phyloP scores from a whole-genome alignment of 2,888 invertebrate species.

The Pycnomerus fuliginosus region DNA sequence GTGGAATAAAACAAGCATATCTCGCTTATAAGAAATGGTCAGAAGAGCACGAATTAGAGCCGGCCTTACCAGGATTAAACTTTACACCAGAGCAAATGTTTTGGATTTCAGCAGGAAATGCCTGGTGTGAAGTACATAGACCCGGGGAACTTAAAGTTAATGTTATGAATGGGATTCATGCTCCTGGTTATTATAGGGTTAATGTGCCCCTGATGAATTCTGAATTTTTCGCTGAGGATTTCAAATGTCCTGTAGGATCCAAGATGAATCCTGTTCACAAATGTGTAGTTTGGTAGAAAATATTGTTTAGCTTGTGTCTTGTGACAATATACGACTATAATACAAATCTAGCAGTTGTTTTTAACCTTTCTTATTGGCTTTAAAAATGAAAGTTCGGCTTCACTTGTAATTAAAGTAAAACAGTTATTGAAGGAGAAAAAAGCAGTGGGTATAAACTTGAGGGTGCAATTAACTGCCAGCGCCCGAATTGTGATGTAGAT shows the following conservation, averaged over 20 bases:
- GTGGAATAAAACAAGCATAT: constrained; percentile 86
- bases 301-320: too few species aligned
- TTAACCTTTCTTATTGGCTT: too few species aligned
- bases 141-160: constrained; percentile 64
- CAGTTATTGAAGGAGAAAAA: too few species aligned
- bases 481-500: too few species aligned
- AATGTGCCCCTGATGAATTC: constrained; percentile 58
- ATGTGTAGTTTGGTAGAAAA: constrained; percentile 42
- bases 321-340: too few species aligned
- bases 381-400: too few species aligned
- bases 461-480: too few species aligned
- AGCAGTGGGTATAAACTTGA: too few species aligned
- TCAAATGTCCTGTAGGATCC: constrained; percentile 55
- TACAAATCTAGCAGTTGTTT: too few species aligned
- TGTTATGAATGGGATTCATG: constrained; percentile 75
- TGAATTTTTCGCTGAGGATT: constrained; percentile 57
- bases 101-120: constrained; percentile 79
- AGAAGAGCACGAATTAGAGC: constrained; percentile 60
- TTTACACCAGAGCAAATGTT: constrained; percentile 69
- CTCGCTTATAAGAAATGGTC: constrained; percentile 78
- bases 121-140: constrained; percentile 80
- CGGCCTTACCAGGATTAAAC: constrained; percentile 47
- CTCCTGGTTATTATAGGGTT: constrained; percentile 54
- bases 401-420: too few species aligned
- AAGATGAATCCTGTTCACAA: constrained; percentile 59